Base-by-base conservation (phyloP, 2,888 invertebrate genomes). In the Megalurothrips usitatus region DNA sequence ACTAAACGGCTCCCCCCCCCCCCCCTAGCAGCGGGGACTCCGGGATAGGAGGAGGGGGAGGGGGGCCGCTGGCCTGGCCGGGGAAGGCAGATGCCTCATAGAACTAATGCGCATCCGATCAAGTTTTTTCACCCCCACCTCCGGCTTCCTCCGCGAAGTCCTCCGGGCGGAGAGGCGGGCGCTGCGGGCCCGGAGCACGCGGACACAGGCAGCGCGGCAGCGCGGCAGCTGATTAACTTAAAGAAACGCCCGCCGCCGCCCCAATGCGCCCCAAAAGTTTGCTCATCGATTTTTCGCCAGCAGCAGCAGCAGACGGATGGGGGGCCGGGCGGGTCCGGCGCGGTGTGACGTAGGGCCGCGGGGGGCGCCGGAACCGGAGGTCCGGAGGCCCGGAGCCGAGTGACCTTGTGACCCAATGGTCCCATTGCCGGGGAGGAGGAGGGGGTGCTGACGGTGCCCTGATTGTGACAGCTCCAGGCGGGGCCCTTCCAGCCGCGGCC, bases 331-430 rank as follows among this genome's bases (percentile, higher is more conserved):
- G 14, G 17, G 14, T 52, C 9, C n/a, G n/a, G n/a, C n/a, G n/a
- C n/a, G n/a, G n/a, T n/a, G n/a, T n/a, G n/a, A n/a, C n/a, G n/a
- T n/a, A n/a, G n/a, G 34, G 6, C 58, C 58, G 58, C 58, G 14
- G 14, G 58, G 58, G 6, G 14, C 58, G 1, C n/a, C n/a, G n/a
- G 34, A 43, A 6, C 34, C 58, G 17, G 58, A 17, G 58, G 58
- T 8, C 19, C n/a, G 58, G 68, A n/a, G 26, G 23, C 23, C 12
- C 68, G 68, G 23, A 12, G 68, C 23, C 23, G 23, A 26, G 12
- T 75, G 68, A 75, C 68, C 68, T 75, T 75, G 68, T 75, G 68
- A 75, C 68, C 68, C 68, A 68, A 23, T 68, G 26, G 68, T 23
- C 68, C 68, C 68, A 75, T 75, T 75, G 68, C 26, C 68, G 68